Evolutionary conservation across 1,140 invertebrate species (phyloP), one percentile per base, ranked within the genome.

Genomic region (Drosophila pseudoananassae): DNA sequence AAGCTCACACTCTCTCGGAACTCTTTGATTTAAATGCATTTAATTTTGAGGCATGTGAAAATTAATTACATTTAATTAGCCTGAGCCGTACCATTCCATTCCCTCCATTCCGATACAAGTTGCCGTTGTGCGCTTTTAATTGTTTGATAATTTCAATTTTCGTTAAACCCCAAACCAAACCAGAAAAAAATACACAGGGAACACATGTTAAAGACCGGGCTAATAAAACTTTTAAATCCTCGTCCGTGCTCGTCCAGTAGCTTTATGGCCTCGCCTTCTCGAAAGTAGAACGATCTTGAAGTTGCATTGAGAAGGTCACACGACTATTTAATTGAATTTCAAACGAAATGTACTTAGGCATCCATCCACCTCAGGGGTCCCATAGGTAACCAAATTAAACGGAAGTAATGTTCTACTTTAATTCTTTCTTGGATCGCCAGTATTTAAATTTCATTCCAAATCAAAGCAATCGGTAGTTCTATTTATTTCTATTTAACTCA

Each of bases 51-150:
- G 69, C 65, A 82, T 87, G 83, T 78, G 83, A 88, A 88, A 83
- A 87, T 87, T 87, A 87, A 87, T 87, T 87, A 87, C 83, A 88
- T 87, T 87, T 87, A 87, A 87, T 87, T 87, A 83, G 83, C 38
- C 69, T 38, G 59, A 7, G 31, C 63, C 46, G 43, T 59, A 51
- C 43, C 55, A 38, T 57, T 63, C 49, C 47, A 23, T 50, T 58
- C 27, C 38, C 43, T 15, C 31, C 29, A 54, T 45, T 69, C 69
- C 20, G 54, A 71, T 63, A 68, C 57, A 65, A 61, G 63, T 83
- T 87, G 82, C 83, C 82, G 82, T 87, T 85, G 38, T 31, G 20
- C 33, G 60, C 33, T 50, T 76, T 87, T 87, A 87, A 84, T 77
- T 77, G 69, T 80, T 78, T 71, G 69, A 83, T 82, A 83, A 83